Evolutionary conservation across 2,888 invertebrate genomes (phyloP), one percentile per base, ranked within the genome.

Genomic region (Osedax frankpressi): DNA sequence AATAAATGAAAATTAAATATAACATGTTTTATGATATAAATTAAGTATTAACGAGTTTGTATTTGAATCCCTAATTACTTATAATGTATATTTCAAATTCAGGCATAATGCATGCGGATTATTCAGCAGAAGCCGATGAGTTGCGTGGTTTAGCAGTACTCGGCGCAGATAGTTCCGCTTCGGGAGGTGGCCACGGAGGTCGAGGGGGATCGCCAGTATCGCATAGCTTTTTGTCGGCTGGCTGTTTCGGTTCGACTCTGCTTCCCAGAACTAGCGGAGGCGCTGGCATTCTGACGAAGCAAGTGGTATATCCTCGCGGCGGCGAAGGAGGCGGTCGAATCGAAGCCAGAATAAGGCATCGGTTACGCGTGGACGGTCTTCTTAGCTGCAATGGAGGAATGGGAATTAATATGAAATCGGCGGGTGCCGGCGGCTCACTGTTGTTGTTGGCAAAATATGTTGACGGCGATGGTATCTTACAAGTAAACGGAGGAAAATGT

Each of bases 51-150:
- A n/a, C n/a, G n/a, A n/a, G n/a, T n/a, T n/a, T n/a, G n/a, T n/a
- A n/a, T n/a, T n/a, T n/a, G n/a, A n/a, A n/a, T n/a, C n/a, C n/a
- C n/a, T n/a, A n/a, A n/a, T n/a, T n/a, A n/a, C n/a, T n/a, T n/a
- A n/a, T n/a, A n/a, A n/a, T n/a, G n/a, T n/a, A n/a, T n/a, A n/a
- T n/a, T n/a, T n/a, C n/a, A n/a, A 44, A 44, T 19, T 19, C 73
- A 80, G 80, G 80, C 72, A 78, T 79, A 28, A 76, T 80, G 76
- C 78, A 80, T 75, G 80, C 80, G 44, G 79, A 80, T 72, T 77
- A 71, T 71, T 78, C 79, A 14, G 80, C 80, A 6, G n/a, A 3
- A 6, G n/a, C 24, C 67, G 11, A 24, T 26, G 6, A 6, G 6
- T 11, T 24, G 14, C 3, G 2, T 19, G 19, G 59, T 19, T 19